Conservation (phyloP, 2,113 vertebrate genomes). For the Nasalis larvatus region DNA sequence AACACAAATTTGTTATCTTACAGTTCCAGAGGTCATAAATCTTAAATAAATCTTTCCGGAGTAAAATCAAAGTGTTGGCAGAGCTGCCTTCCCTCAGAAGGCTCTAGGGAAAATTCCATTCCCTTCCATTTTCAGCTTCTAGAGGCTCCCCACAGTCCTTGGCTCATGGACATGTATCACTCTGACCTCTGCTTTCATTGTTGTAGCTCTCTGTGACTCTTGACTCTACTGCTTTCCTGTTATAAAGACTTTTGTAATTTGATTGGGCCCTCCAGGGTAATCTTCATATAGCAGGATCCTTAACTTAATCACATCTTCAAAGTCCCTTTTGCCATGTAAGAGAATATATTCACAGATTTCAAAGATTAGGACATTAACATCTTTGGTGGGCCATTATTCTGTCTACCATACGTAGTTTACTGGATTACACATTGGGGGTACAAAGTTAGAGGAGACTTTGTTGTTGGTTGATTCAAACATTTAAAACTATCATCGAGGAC, state of each 20-base stretch:
- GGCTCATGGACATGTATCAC: not conserved
- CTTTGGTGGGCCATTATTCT: not conserved
- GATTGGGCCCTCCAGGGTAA: not conserved
- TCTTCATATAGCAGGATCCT: not conserved
- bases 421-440: not conserved
- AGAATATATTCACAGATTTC: not conserved
- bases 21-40: not conserved
- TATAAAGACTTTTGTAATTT: not conserved
- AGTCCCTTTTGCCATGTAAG: not conserved
- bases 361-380: not conserved
- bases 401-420: not conserved
- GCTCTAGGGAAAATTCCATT: not conserved
- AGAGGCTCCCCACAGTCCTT: not conserved
- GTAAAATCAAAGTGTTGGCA: not conserved
- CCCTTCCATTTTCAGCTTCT: not conserved
- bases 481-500: conserved; percentile 21
- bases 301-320: not conserved
- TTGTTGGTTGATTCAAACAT: not conserved
- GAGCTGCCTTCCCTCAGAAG: not conserved
- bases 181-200: not conserved
- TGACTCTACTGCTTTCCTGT: not conserved
- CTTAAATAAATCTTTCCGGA: not conserved
- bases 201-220: not conserved
- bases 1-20: conserved; percentile 21
- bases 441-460: not conserved